Evolutionary conservation across 2,113 vertebrate species (phyloP), one percentile per base, ranked within the genome.

Genomic region (Cricetomys ansorgei): DNA sequence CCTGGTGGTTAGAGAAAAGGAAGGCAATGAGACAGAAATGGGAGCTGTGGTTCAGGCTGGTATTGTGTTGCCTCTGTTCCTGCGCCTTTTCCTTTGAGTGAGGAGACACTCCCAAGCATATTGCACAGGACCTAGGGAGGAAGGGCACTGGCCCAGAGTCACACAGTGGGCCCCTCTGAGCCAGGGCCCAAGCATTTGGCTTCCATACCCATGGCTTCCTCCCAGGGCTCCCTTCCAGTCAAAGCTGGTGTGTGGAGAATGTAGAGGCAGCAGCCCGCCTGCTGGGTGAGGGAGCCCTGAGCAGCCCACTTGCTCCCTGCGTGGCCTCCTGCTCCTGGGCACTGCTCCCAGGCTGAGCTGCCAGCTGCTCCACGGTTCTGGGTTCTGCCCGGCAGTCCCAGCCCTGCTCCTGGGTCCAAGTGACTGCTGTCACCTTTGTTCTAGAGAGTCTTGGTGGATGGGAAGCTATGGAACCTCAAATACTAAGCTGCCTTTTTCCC

Each of bases 241-340:
- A 48, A 88, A 45, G 12, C 0, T 62, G 4, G 48, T 40, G 3
- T 0, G 0, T 31, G 13, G 55, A n/a, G 69, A 40, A 3, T 0
- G 57, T 0, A 12, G 50, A 40, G 34, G 11, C 6, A 72, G 31
- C 45, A 57, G 19, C 1, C 1, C 37, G 31, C n/a, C 37, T 19
- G 21, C 10, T 86, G 3, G 6, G 19, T 6, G 55, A 23, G 13
- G 65, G 25, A 89, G 15, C 40, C 40, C 17, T 1, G 53, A 50
- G 65, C 21, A 10, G 55, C 12, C 25, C 21, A 16, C 5, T 13
- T 19, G 29, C 17, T 48, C 70, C 57, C 27, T 67, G 50, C 1
- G 19, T 2, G 1, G 29, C 43, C 50, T 43, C 25, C 34, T 70
- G 7, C 29, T 40, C 6, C 16, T 45, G 29, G 75, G 15, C 16